A percentile compares a stretch with the other conserved stretches of the same genome.
Evolutionary conservation across 2,113 vertebrate species (phyloP).

Genomic region (Piaya cayana): DNA sequence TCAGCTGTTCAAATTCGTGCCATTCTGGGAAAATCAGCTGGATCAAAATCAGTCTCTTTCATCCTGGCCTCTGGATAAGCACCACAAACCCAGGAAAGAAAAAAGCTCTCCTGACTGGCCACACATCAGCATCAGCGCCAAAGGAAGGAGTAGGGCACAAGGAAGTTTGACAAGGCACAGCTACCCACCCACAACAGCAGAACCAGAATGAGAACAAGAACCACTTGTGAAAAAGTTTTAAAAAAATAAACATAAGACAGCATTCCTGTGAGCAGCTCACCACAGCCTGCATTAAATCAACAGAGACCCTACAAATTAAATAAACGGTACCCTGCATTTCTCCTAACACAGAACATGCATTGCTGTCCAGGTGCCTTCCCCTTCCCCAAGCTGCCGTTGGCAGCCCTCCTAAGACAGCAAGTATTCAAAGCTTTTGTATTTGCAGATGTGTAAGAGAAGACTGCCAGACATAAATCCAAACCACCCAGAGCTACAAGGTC

Average conservation of each 20-base stretch:
- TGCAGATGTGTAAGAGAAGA: not conserved
- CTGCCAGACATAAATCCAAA: not conserved
- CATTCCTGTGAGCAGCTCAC: not conserved
- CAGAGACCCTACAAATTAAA: not conserved
- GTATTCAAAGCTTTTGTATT: not conserved
- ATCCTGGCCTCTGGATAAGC: not conserved
- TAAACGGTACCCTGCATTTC: not conserved
- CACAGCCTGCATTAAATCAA: not conserved
- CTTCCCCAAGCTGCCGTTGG: not conserved
- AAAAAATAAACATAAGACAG: not conserved
- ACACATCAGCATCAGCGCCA: not conserved
- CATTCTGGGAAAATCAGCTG: not conserved
- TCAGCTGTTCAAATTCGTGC: not conserved
- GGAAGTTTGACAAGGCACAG: not conserved
- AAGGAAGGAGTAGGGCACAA: not conserved
- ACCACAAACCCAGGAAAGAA: not conserved
- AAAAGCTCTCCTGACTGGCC: not conserved
- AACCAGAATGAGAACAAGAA: not conserved
- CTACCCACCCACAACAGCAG: not conserved
- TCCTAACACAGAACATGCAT: not conserved
- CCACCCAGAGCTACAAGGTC: not conserved
- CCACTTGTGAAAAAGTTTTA: accelerated
- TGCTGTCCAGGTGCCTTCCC: accelerated
- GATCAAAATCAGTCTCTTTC: not conserved
- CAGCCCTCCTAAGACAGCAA: not conserved